Evolutionary conservation across 2,888 invertebrate genomes (phyloP).

Genomic region (Sinelater perroti): DNA sequence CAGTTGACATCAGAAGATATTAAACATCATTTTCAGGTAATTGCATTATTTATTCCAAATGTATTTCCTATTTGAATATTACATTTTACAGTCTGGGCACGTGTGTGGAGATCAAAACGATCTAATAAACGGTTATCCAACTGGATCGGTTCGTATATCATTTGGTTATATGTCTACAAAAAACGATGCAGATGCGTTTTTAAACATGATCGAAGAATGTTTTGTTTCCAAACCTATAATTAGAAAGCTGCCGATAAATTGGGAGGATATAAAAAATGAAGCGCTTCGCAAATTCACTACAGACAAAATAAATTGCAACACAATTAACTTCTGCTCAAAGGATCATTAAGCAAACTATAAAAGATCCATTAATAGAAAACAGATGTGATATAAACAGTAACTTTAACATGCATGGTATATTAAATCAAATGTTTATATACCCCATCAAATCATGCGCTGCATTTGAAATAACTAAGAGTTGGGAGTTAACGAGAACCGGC

Average conservation of each 20-base stretch:
- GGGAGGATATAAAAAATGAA: slow-evolving; percentile 48
- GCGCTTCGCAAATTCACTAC: not conserved
- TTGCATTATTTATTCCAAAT: slow-evolving; percentile 12
- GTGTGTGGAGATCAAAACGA: slow-evolving; percentile 91
- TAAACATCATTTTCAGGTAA: slow-evolving; percentile 76
- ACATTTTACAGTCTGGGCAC: slow-evolving; percentile 75
- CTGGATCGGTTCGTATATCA: slow-evolving; percentile 91
- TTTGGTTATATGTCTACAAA: slow-evolving; percentile 90
- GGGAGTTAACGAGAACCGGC: slow-evolving; percentile 81
- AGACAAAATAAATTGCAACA: not conserved
- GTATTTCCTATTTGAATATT: not conserved
- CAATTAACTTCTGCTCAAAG: not conserved
- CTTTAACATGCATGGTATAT: slow-evolving; percentile 39
- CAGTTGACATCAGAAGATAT: slow-evolving; percentile 74
- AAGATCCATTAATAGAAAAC: too few species aligned
- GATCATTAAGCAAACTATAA: not conserved
- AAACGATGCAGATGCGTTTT: slow-evolving; percentile 74
- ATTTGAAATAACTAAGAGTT: slow-evolving; percentile 70
- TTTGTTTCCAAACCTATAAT: slow-evolving; percentile 69
- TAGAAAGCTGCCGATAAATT: slow-evolving; percentile 42
- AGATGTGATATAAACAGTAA: slow-evolving; percentile 5
- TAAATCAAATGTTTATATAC: slow-evolving; percentile 69
- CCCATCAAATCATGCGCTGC: slow-evolving; percentile 93
- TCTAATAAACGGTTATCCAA: slow-evolving; percentile 85
- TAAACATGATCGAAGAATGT: slow-evolving; percentile 78